These are phyloP conservation scores for Sebastes nivosus DNA, from an alignment of 2,797 vertebrate species.

Conservation along the genomic window DNA sequence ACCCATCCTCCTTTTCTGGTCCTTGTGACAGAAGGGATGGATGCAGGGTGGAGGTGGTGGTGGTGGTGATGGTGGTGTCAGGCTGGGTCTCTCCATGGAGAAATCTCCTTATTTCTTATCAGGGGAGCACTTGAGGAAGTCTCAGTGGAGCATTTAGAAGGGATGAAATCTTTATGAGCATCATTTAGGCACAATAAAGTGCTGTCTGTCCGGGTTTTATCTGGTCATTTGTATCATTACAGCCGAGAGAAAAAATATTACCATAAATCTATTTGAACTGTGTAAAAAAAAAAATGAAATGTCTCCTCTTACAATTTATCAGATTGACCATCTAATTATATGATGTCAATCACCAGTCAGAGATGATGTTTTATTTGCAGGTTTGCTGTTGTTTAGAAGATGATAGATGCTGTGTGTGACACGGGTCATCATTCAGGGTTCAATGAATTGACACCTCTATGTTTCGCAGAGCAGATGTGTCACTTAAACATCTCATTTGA, in stretches of 20 bases:
- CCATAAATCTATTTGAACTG: neutral
- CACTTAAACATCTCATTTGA: conserved; percentile 44
- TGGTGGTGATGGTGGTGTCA: neutral
- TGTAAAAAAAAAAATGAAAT: neutral
- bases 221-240: conserved; percentile 20
- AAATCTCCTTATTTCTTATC: conserved; percentile 22
- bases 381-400: conserved; percentile 10
- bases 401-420: conserved; percentile 38
- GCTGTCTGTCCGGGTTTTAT: conserved; percentile 22
- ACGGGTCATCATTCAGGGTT: conserved; percentile 37
- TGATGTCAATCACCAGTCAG: conserved; percentile 40
- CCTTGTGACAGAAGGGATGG: conserved; percentile 31
- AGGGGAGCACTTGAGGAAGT: conserved; percentile 25
- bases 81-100: conserved; percentile 25
- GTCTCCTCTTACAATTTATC: conserved; percentile 38
- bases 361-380: conserved; percentile 40
- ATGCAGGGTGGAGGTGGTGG: neutral
- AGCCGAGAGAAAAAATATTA: neutral
- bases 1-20: conserved; percentile 9
- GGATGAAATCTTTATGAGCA: conserved; percentile 21
- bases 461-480: conserved; percentile 18
- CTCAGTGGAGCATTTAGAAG: conserved; percentile 45
- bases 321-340: conserved; percentile 32
- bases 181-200: conserved; percentile 19
- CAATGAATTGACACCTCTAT: conserved; percentile 30